Conservation (phyloP, 2,888 invertebrate genomes). For the Acleris literana region DNA sequence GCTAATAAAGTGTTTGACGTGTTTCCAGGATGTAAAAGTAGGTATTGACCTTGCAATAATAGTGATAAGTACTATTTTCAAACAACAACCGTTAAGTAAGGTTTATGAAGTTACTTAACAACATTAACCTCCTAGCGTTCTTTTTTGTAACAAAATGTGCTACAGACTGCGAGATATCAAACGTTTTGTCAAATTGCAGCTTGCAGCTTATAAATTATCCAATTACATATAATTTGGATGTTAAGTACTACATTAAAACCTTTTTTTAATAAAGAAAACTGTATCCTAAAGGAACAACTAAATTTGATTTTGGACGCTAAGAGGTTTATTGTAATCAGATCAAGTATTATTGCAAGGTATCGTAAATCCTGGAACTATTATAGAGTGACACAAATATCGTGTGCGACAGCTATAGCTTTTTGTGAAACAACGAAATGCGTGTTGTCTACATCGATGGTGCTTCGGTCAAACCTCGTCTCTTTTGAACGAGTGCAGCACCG, state of each 20-base stretch:
- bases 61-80: neutral
- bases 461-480: slow-evolving; percentile 91
- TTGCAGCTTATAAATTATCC: no score
- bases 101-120: no score
- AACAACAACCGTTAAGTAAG: no score
- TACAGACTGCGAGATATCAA: no score
- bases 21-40: slow-evolving; percentile 37
- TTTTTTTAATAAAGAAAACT: no score
- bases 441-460: slow-evolving; percentile 62
- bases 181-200: no score
- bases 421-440: slow-evolving; percentile 77
- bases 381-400: slow-evolving; percentile 42
- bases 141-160: no score
- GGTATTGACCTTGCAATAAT: slow-evolving; percentile 31
- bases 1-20: slow-evolving; percentile 54
- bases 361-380: slow-evolving; percentile 18
- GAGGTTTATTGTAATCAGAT: neutral
- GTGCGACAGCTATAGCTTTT: slow-evolving; percentile 68
- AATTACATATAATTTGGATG: no score
- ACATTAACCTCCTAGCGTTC: no score
- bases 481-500: slow-evolving; percentile 92
- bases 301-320: no score
- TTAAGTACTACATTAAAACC: no score
- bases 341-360: slow-evolving; percentile 32
- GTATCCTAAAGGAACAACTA: no score